A percentile compares a stretch with the other conserved stretches of the same genome.
These are phyloP conservation scores for Caretta caretta DNA, from an alignment of 2,113 vertebrate genomes.

Conservation along the genomic window DNA sequence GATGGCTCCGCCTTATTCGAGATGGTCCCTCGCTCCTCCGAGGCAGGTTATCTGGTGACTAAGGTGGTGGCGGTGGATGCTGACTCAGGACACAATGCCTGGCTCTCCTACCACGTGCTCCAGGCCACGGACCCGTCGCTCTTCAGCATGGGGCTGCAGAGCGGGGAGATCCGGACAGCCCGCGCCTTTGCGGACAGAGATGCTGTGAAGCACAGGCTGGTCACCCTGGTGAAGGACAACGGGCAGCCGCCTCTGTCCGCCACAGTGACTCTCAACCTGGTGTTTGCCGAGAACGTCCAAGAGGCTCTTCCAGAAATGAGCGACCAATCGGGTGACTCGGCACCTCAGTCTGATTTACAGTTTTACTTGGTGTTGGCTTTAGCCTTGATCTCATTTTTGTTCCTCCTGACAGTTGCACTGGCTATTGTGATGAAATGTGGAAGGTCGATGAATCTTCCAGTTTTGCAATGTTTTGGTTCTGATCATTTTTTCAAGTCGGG, in stretches of 20 bases:
- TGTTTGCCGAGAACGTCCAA: not conserved
- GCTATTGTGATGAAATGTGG: not conserved
- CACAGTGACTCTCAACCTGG: not conserved
- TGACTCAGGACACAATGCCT: no score
- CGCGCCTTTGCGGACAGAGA: not conserved
- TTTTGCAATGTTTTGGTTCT: not conserved
- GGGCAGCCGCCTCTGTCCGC: slow-evolving; percentile 43
- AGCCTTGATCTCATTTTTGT: not conserved
- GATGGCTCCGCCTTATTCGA: slow-evolving; percentile 38
- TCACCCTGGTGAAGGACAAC: slow-evolving; percentile 51
- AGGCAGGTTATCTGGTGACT: no score
- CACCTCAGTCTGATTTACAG: not conserved
- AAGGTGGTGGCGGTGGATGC: no score
- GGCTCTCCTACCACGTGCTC: no score
- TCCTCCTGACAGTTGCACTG: slow-evolving; percentile 32
- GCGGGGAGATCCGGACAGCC: slow-evolving; percentile 43
- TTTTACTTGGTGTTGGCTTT: no score
- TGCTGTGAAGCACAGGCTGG: no score
- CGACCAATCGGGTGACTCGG: not conserved
- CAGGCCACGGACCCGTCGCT: not conserved
- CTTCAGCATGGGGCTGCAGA: slow-evolving; percentile 24
- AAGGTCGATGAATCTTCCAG: not conserved
- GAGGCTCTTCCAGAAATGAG: not conserved
- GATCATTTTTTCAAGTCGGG: not conserved
- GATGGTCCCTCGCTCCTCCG: no score